These are phyloP conservation scores for Dascyllus trimaculatus DNA, from an alignment of 2,113 vertebrate species.

Conservation along the genomic window DNA sequence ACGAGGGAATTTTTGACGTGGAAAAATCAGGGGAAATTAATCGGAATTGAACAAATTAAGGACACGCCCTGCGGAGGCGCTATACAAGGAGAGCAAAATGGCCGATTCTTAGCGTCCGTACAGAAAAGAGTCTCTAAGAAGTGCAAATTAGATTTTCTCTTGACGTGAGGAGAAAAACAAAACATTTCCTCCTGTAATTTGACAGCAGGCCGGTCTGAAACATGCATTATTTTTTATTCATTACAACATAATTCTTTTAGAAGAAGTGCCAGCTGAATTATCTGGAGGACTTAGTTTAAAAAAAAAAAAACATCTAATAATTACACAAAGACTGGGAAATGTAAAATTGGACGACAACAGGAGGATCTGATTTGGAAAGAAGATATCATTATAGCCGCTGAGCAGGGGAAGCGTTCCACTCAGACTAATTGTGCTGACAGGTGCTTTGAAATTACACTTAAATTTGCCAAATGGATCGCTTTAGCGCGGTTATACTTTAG, in stretches of 20 bases:
- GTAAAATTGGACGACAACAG: neutral
- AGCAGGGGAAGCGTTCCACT: neutral
- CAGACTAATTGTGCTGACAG: neutral
- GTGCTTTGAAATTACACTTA: neutral
- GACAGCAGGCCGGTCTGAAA: neutral
- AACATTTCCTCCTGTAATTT: neutral
- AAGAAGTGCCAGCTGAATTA: neutral
- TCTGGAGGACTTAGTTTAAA: neutral
- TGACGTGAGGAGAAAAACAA: neutral
- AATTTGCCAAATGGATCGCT: neutral
- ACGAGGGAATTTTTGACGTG: too few species aligned
- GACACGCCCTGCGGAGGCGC: too few species aligned
- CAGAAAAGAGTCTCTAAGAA: neutral
- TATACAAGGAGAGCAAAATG: too few species aligned
- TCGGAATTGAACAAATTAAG: too few species aligned
- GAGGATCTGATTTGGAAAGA: neutral
- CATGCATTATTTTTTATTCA: neutral
- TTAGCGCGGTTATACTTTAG: neutral
- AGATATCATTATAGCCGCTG: neutral
- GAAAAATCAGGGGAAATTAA: too few species aligned
- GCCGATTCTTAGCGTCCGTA: too few species aligned
- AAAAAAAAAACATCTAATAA: neutral
- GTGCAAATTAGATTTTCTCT: neutral
- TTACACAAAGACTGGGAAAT: neutral
- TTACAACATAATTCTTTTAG: neutral